phyloP scores from a whole-genome alignment of 1,140 invertebrate species.

The Trypoxylus dichotomus region DNA sequence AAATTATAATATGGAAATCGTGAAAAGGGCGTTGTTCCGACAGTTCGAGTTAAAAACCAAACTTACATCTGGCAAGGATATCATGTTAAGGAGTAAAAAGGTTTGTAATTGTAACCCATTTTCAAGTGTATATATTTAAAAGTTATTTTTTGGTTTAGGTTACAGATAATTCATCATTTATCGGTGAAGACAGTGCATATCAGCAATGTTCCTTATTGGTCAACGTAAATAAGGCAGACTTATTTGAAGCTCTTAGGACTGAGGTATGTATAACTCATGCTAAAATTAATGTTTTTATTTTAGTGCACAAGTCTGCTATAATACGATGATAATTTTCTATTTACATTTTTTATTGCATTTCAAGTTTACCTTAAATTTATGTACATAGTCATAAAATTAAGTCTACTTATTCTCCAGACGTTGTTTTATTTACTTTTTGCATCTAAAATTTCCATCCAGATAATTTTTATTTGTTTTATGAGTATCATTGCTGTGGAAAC shows the following conservation, averaged over 20 bases:
- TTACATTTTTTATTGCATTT: neutral
- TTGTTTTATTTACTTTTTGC: neutral
- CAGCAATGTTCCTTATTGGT: slow-evolving; percentile 94
- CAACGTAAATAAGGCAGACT: slow-evolving; percentile 74
- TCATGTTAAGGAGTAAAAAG: slow-evolving; percentile 81
- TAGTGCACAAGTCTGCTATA: neutral
- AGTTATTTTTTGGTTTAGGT: slow-evolving; percentile 58
- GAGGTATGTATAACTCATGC: slow-evolving; percentile 57
- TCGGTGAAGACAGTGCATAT: slow-evolving; percentile 83
- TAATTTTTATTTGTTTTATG: neutral
- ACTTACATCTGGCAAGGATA: slow-evolving; percentile 80
- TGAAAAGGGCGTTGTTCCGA: slow-evolving; percentile 75
- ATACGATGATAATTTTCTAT: neutral
- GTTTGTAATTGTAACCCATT: slow-evolving; percentile 57
- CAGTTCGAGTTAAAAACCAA: slow-evolving; percentile 75
- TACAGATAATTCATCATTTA: slow-evolving; percentile 90
- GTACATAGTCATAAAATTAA: too few relatives aligned
- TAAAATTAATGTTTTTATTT: neutral
- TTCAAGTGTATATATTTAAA: neutral
- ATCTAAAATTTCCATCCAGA: neutral
- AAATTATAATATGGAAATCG: slow-evolving; percentile 81
- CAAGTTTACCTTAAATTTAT: too few relatives aligned
- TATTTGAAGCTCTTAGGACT: slow-evolving; percentile 68
- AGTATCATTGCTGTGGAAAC: too few relatives aligned
- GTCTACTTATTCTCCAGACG: neutral